These are phyloP conservation scores for Phorcus lineatus DNA, from an alignment of 2,888 invertebrate species.

Conservation along the genomic window DNA sequence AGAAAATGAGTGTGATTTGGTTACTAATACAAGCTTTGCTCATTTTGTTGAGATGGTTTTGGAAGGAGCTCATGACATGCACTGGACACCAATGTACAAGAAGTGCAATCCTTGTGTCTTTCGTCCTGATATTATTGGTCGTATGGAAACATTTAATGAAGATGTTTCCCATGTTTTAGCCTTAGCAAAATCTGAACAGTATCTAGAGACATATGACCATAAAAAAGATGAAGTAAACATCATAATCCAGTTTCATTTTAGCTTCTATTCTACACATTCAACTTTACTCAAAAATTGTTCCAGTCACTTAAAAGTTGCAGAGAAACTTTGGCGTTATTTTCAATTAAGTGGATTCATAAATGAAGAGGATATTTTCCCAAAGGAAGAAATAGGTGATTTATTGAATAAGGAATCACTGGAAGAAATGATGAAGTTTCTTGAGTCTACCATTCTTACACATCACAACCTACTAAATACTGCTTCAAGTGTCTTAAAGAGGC, in stretches of 20 bases:
- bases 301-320: background rate
- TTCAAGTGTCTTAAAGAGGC: background rate
- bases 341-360: background rate
- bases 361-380: background rate
- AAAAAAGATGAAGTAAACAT: background rate
- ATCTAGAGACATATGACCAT: background rate
- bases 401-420: background rate
- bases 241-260: background rate
- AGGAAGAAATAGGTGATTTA: background rate
- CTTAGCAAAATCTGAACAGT: background rate
- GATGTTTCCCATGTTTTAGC: background rate
- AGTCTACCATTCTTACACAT: background rate
- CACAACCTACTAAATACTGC: background rate
- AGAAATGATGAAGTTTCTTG: background rate
- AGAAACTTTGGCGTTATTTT: background rate
- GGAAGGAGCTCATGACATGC: background rate
- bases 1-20: background rate
- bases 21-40: background rate
- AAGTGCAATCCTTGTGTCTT: background rate
- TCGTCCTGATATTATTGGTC: background rate
- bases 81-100: background rate
- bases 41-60: background rate
- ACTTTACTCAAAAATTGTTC: background rate
- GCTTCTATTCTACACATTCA: background rate
- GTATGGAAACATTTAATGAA: background rate